Conservation (phyloP, 2,888 invertebrate genomes). For the Bellardia pandia region DNA sequence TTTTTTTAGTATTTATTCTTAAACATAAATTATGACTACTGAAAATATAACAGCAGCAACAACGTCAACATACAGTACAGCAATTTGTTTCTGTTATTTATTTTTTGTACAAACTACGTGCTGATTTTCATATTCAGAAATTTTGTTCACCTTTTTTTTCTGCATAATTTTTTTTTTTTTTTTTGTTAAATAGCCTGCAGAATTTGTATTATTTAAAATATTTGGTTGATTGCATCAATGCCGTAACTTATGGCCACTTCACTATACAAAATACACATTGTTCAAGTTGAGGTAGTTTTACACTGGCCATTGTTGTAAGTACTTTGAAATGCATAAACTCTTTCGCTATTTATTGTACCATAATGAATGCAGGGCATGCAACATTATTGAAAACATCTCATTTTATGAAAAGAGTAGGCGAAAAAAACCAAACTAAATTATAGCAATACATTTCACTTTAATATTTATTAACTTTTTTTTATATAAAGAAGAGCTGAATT, state of each 20-base stretch:
- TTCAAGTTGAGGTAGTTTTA: not conserved
- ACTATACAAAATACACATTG: not conserved
- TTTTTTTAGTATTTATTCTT: conserved; percentile 20
- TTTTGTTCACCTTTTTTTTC: not conserved
- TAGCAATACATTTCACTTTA: not conserved
- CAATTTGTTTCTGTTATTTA: conserved; percentile 12
- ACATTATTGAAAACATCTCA: conserved; percentile 10
- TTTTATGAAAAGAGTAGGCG: not conserved
- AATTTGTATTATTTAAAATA: not conserved
- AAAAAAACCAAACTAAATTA: not conserved
- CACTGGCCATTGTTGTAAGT: not conserved
- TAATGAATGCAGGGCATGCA: conserved; percentile 14
- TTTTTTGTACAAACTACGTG: conserved; percentile 28
- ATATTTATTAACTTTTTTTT: not conserved
- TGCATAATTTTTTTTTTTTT: not conserved
- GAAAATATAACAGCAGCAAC: not conserved
- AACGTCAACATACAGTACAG: not conserved
- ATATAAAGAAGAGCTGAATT: not conserved
- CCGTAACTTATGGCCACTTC: conserved; percentile 5
- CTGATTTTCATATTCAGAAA: conserved; percentile 46
- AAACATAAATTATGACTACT: conserved; percentile 26
- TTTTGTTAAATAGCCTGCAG: conserved; percentile 32
- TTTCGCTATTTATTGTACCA: not conserved
- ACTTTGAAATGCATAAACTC: not conserved
- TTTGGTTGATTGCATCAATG: conserved; percentile 30